Evolutionary conservation across 2,113 vertebrate genomes (phyloP), one percentile per base, ranked within the genome.

Genomic region (Syngnathus typhle): DNA sequence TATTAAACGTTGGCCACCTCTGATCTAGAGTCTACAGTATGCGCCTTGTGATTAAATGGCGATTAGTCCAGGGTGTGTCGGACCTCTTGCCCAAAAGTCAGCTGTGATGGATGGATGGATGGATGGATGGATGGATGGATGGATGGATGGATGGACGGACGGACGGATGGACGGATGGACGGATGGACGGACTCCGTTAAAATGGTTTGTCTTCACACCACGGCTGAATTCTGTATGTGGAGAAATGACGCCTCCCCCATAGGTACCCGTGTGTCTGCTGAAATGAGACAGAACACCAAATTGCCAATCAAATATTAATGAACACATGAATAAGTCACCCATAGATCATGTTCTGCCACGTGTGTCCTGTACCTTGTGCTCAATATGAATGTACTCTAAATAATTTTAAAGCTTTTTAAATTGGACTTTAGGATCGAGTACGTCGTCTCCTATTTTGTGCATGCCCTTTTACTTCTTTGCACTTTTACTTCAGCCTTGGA

Each of bases 401-500:
- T 60, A 49, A 64, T 43, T 69, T 56, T 60, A 46, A 44, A 3
- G 27, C 37, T 62, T 67, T 69, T 58, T 19, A 11, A 46, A 59
- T 59, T 37, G 21, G 13, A 18, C 65, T 37, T 54, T 47, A 52
- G 59, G 51, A 16, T 37, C 1, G 41, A 15, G 52, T 38, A 43
- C 18, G 55, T 4, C 38, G 32, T 63, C 51, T 46, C 16, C 0
- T 41, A 7, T 44, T 46, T 65, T 36, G 51, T 47, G 55, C 55
- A 70, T 55, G 21, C 71, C 27, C 12, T 37, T 61, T 23, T 38
- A 3, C 56, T 64, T 11, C 19, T 64, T 49, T 67, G 63, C 65
- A 36, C 64, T 60, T 72, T 60, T 47, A 67, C 41, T 51, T 13
- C 23, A 19, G 67, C 63, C 54, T 44, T 65, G 60, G 37, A 61